Evolutionary conservation across 2,888 invertebrate genomes (phyloP).

Genomic region (Unio delphinus): DNA sequence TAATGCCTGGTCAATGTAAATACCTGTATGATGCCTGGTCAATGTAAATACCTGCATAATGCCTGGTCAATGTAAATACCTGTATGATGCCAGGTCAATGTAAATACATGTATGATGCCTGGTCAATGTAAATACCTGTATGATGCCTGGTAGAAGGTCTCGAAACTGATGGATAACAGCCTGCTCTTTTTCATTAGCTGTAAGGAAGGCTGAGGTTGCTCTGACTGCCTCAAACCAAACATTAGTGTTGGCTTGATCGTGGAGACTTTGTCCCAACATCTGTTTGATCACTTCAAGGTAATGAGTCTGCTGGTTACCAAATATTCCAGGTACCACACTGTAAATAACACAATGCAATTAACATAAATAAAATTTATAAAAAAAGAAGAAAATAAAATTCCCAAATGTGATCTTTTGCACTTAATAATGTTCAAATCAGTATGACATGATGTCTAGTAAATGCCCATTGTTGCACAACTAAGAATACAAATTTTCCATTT

Average conservation of each 20-base stretch:
- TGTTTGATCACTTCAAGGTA: conserved; percentile 94
- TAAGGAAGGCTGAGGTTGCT: conserved; percentile 81
- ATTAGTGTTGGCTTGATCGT: conserved; percentile 74
- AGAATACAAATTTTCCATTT: not conserved
- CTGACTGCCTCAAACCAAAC: conserved; percentile 75
- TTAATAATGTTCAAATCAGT: too few species aligned
- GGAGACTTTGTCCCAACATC: conserved; percentile 89
- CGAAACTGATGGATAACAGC: conserved; percentile 89
- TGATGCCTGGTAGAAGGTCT: conserved; percentile 82
- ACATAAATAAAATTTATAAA: too few species aligned
- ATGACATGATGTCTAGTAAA: not conserved
- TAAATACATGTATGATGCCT: conserved; percentile 70
- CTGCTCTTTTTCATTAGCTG: conserved; percentile 94
- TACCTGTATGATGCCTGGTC: conserved; percentile 74
- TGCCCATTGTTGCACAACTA: not conserved
- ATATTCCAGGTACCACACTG: conserved; percentile 94
- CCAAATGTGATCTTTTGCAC: not conserved
- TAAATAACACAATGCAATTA: conserved; percentile 28
- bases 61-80: conserved; percentile 72
- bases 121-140: conserved; percentile 73
- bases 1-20: conserved; percentile 73
- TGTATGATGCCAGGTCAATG: conserved; percentile 73
- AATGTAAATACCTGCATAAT: conserved; percentile 68
- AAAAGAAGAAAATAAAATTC: not conserved
- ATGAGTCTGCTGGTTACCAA: conserved; percentile 94